phyloP scores from a whole-genome alignment of 2,797 vertebrate species.

The Rhinophrynus dorsalis region DNA sequence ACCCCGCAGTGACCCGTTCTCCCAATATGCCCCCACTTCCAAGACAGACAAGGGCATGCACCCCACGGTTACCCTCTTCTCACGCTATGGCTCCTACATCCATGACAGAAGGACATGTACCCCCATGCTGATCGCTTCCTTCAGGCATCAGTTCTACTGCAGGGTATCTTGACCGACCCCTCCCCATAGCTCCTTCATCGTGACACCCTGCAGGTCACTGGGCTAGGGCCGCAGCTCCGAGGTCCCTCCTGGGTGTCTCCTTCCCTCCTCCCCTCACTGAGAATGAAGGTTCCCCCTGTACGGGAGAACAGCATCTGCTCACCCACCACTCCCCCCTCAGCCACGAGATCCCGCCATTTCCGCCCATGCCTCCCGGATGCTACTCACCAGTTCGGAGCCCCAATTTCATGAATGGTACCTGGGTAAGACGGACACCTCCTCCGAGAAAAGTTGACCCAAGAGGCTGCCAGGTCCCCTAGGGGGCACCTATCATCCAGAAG shows the following conservation, averaged over 20 bases:
- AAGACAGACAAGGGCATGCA: neutral
- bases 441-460: slow-evolving; percentile 71
- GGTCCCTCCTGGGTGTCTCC: slow-evolving; percentile 43
- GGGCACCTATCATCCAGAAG: neutral
- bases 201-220: neutral
- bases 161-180: neutral
- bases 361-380: slow-evolving; percentile 68
- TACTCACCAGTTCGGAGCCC: slow-evolving; percentile 61
- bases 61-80: neutral
- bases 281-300: slow-evolving; percentile 8
- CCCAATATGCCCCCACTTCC: neutral
- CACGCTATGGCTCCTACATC: no score
- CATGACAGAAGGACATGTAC: neutral
- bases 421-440: slow-evolving; percentile 70
- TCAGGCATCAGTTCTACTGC: neutral
- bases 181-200: neutral
- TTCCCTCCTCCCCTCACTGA: slow-evolving; percentile 8
- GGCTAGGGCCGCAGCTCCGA: neutral
- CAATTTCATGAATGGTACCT: slow-evolving; percentile 70
- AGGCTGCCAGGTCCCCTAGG: slow-evolving; percentile 44
- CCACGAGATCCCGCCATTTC: slow-evolving; percentile 72
- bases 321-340: slow-evolving; percentile 56
- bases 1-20: no score
- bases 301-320: slow-evolving; percentile 48
- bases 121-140: neutral